phyloP scores from a whole-genome alignment of 2,797 vertebrate species.

The Enteromius thamalakanensis region DNA sequence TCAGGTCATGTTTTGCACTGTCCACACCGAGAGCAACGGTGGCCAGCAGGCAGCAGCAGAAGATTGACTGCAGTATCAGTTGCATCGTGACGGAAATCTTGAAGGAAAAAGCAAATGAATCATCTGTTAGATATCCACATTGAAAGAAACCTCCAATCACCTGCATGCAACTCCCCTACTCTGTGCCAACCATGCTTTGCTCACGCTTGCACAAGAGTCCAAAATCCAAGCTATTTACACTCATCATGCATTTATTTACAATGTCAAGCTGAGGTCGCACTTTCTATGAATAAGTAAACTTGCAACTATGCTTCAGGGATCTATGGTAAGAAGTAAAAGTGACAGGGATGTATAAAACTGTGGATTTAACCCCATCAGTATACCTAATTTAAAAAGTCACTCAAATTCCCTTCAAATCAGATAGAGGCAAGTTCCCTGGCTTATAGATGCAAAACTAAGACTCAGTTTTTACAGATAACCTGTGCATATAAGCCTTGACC shows the following conservation, averaged over 20 bases:
- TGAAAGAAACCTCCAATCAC: conserved; percentile 54
- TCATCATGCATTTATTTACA: conserved; percentile 79
- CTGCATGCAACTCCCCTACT: conserved; percentile 49
- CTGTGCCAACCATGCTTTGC: conserved; percentile 41
- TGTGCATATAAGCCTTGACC: conserved; percentile 71
- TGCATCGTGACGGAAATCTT: conserved; percentile 85
- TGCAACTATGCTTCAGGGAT: conserved; percentile 71
- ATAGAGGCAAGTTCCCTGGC: conserved; percentile 40
- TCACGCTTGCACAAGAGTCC: conserved; percentile 75
- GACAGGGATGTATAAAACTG: conserved; percentile 65
- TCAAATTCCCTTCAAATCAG: conserved; percentile 11
- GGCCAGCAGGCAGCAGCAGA: conserved; percentile 84
- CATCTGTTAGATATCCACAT: conserved; percentile 56
- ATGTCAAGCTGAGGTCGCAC: conserved; percentile 77
- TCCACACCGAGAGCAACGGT: conserved; percentile 82
- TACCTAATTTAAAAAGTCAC: neutral
- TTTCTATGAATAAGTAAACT: conserved; percentile 75
- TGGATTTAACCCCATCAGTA: conserved; percentile 30
- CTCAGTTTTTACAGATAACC: conserved; percentile 72
- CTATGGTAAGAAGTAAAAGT: conserved; percentile 67
- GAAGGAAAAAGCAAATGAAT: conserved; percentile 58
- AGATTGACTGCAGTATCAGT: conserved; percentile 78
- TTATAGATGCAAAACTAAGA: conserved; percentile 56
- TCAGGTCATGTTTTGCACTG: conserved; percentile 79
- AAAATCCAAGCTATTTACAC: conserved; percentile 77